Base-by-base conservation (phyloP, 2,113 vertebrate genomes). In the Arizona elegans region DNA sequence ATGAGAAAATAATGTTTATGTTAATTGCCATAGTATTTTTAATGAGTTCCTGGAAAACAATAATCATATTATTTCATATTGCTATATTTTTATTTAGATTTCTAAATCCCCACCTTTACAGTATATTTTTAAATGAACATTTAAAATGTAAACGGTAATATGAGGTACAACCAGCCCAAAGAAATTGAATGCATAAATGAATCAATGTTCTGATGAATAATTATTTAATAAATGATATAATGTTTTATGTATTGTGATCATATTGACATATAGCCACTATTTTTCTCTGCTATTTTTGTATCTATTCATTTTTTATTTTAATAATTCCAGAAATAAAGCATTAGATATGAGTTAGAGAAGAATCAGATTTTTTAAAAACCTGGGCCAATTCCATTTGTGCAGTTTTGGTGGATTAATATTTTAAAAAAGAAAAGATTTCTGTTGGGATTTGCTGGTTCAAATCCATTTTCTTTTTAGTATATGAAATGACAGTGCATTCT, bases 401-500 rank as follows among this genome's bases (percentile, higher is more conserved):
- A 12, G 91, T 50, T n/a, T 94, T 96, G 96, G 94, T 89, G 1
- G 75, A 97, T 94, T 96, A 95, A 9, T 24, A 38, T 92, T 95
- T 90, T 55, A 92, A 96, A 96, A 33, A 15, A 70, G 90, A 90
- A 95, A 93, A 58, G 26, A 95, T 92, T 94, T 96, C 93, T 93
- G 94, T 93, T 58, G 95, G 94, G 96, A 96, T 96, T 95, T 93
- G 23, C 93, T 95, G 97, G 94, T 97, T 96, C 95, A 95, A 96
- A 95, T 97, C 95, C 94, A 95, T 97, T 97, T 97, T 97, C 91
- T 96, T 91, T 90, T 91, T 90, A 96, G 93, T 75, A 96, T 96
- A 93, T 93, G 95, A 97, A 96, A 97, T 96, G 97, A 96, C 97
- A 97, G 95, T 59, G 96, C 96, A 95, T 97, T 97, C 92, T 95